phyloP scores from a whole-genome alignment of 2,113 vertebrate species.

The Vicugna pacos region DNA sequence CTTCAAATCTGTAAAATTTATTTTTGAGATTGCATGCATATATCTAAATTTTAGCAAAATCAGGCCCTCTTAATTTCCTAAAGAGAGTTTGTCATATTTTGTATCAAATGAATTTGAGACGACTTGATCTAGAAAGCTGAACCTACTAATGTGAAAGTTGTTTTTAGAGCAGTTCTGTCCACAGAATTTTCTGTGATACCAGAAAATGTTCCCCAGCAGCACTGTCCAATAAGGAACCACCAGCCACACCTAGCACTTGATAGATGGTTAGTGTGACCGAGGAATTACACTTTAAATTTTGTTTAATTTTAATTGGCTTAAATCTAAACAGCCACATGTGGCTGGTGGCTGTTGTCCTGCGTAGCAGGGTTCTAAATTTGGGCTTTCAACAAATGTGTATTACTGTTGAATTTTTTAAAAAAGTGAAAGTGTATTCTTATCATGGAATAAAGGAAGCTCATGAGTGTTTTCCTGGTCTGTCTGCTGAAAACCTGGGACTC shows the following conservation, averaged over 20 bases:
- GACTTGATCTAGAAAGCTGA: not conserved
- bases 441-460: not conserved
- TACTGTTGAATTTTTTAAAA: not conserved
- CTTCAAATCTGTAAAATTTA: constrained; percentile 18
- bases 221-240: not conserved
- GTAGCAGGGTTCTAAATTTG: not conserved
- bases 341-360: not conserved
- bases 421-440: not conserved
- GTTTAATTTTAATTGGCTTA: constrained; percentile 18
- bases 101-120: not conserved
- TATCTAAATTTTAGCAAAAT: constrained; percentile 39
- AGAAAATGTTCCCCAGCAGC: not conserved
- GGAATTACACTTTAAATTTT: not conserved
- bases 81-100: not conserved
- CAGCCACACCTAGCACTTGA: not conserved
- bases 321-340: not conserved
- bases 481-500: not conserved
- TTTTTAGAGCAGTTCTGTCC: not conserved
- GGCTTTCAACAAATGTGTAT: not conserved
- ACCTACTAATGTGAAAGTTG: not conserved
- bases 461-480: not conserved
- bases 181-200: not conserved
- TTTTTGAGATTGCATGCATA: not conserved
- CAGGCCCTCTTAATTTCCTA: not conserved
- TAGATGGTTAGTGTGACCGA: not conserved